These are phyloP conservation scores for Tetramorium parvispinum DNA, from an alignment of 1,140 invertebrate species.

Conservation along the genomic window DNA sequence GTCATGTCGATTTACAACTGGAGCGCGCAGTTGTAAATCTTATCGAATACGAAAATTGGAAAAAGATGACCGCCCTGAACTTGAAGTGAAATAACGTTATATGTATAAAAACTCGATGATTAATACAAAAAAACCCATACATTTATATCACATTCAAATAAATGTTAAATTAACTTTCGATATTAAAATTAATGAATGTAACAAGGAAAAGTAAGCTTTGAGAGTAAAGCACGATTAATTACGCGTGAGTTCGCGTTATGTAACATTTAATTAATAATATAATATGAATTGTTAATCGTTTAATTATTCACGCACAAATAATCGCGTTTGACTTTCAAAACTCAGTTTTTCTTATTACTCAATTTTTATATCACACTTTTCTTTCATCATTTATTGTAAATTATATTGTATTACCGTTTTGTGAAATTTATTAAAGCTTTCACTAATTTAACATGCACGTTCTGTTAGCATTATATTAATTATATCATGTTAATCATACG, in stretches of 20 bases:
- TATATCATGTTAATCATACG: background rate
- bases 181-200: too few species aligned
- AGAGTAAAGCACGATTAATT: too few species aligned
- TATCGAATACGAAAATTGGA: background rate
- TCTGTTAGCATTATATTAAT: background rate
- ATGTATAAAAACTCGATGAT: background rate
- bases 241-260: too few species aligned
- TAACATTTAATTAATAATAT: too few species aligned
- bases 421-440: background rate
- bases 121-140: background rate
- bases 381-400: too few species aligned
- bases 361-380: too few species aligned
- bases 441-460: background rate
- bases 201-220: too few species aligned
- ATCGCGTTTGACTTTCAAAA: too few species aligned
- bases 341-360: too few species aligned
- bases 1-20: conserved; percentile 33
- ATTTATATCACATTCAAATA: background rate
- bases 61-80: background rate
- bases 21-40: conserved; percentile 10
- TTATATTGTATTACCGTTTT: background rate
- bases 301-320: too few species aligned
- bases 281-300: too few species aligned
- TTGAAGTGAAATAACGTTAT: background rate
- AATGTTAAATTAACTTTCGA: too few species aligned